These are phyloP conservation scores for Dicrurus megarhynchus DNA, from an alignment of 2,113 vertebrate genomes.

Conservation along the genomic window DNA sequence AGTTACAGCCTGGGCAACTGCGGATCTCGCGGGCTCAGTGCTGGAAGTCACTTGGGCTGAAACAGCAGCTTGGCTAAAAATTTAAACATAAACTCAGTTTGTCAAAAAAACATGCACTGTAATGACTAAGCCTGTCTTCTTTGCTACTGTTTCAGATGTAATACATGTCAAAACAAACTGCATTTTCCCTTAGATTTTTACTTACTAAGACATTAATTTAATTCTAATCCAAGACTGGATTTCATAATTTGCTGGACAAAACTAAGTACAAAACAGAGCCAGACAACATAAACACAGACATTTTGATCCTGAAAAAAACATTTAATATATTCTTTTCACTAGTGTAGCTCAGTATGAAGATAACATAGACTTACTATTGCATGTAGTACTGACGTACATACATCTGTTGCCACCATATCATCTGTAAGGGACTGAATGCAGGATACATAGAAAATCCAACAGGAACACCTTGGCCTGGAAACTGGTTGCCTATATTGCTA, in stretches of 20 bases:
- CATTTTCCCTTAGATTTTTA: background rate
- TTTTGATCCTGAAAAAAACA: background rate
- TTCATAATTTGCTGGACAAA: background rate
- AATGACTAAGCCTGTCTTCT: background rate
- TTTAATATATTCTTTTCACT: background rate
- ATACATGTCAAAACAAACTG: background rate
- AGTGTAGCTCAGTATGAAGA: background rate
- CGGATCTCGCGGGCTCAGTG: slow-evolving; percentile 48
- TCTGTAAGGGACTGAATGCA: slow-evolving; percentile 83
- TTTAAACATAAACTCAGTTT: background rate
- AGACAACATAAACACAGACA: background rate
- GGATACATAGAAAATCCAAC: slow-evolving; percentile 78
- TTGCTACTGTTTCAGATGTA: background rate
- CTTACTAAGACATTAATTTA: background rate
- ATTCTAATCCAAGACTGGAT: background rate
- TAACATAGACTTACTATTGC: slow-evolving; percentile 88
- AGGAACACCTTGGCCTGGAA: slow-evolving; percentile 68
- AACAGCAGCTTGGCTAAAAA: slow-evolving; percentile 83
- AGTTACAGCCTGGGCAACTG: slow-evolving; percentile 52
- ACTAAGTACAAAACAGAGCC: background rate
- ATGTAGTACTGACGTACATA: slow-evolving; percentile 95
- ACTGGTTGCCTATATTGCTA: slow-evolving; percentile 76
- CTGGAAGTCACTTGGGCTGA: slow-evolving; percentile 72
- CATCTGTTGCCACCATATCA: slow-evolving; percentile 98
- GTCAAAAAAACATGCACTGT: background rate